These are phyloP conservation scores for Andrena bucephala DNA, from an alignment of 2,888 invertebrate species.

Conservation along the genomic window DNA sequence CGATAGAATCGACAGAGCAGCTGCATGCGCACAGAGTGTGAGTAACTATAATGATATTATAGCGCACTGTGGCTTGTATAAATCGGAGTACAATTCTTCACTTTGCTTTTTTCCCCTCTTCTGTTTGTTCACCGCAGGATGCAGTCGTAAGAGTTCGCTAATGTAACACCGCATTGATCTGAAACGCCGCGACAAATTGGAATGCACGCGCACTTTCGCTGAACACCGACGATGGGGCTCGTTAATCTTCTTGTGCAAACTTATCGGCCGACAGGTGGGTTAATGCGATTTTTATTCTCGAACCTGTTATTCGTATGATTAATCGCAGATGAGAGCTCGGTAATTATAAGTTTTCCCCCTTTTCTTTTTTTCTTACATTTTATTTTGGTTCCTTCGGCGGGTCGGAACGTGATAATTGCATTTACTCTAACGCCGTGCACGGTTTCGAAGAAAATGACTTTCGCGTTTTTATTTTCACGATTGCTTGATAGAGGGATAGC, in stretches of 20 bases:
- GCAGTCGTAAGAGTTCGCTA: constrained; percentile 25
- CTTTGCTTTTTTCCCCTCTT: background rate
- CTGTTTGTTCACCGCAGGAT: background rate
- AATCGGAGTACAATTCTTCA: background rate
- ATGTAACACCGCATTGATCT: constrained; percentile 29
- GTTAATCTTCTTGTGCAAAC: constrained; percentile 66
- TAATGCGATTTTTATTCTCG: constrained; percentile 61
- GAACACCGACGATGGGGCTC: constrained; percentile 44
- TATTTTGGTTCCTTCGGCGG: constrained; percentile 1
- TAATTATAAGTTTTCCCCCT: constrained; percentile 52
- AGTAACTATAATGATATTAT: background rate
- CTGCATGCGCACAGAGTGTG: background rate
- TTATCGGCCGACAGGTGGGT: constrained; percentile 54
- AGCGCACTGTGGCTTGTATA: background rate
- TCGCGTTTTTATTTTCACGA: background rate
- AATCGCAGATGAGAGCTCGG: constrained; percentile 46
- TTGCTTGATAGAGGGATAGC: background rate
- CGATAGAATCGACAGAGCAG: constrained; percentile 4
- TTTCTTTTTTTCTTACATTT: constrained; percentile 11
- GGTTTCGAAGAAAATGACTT: background rate
- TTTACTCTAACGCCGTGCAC: constrained; percentile 14
- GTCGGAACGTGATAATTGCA: constrained; percentile 34
- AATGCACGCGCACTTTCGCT: constrained; percentile 55
- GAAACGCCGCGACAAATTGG: constrained; percentile 57
- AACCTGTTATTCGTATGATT: constrained; percentile 61